Conservation (phyloP, 2,888 invertebrate genomes). For the Drosophila sordidula region DNA sequence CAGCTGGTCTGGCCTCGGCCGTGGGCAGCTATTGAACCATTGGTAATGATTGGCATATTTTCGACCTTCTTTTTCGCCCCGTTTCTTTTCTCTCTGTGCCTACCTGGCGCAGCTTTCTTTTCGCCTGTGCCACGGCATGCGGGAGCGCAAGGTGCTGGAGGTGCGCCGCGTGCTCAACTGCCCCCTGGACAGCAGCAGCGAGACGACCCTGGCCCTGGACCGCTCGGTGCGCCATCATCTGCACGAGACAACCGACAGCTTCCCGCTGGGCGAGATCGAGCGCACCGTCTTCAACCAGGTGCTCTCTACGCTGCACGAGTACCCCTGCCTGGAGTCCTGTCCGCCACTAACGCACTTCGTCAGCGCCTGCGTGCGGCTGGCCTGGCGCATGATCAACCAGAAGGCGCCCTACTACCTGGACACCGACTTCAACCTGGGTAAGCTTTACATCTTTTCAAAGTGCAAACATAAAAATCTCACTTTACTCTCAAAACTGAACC, state of each 20-base stretch:
- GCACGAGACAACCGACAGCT: conserved; percentile 89
- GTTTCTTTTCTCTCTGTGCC: conserved; percentile 43
- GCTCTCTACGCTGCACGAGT: conserved; percentile 95
- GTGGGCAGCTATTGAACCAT: conserved; percentile 47
- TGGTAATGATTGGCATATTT: conserved; percentile 55
- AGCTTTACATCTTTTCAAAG: conserved; percentile 14
- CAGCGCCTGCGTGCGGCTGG: conserved; percentile 92
- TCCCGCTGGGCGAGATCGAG: conserved; percentile 89
- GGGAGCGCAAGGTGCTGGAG: conserved; percentile 90
- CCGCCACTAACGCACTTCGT: conserved; percentile 92
- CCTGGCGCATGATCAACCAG: conserved; percentile 94
- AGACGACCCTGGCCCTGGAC: conserved; percentile 86
- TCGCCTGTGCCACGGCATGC: conserved; percentile 89
- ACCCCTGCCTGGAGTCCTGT: conserved; percentile 94
- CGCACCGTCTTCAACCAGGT: conserved; percentile 90
- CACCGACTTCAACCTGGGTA: conserved; percentile 89
- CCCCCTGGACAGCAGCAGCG: conserved; percentile 85
- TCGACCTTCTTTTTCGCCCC: conserved; percentile 21
- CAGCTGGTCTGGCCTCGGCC: conserved; percentile 38
- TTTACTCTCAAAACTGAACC: too few relatives aligned
- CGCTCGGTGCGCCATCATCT: conserved; percentile 88
- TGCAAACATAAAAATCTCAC: too few relatives aligned
- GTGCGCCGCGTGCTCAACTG: conserved; percentile 88
- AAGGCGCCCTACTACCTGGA: conserved; percentile 88
- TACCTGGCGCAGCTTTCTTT: conserved; percentile 92